phyloP scores from a whole-genome alignment of 2,113 vertebrate genomes.

The Pyxicephalus adspersus region DNA sequence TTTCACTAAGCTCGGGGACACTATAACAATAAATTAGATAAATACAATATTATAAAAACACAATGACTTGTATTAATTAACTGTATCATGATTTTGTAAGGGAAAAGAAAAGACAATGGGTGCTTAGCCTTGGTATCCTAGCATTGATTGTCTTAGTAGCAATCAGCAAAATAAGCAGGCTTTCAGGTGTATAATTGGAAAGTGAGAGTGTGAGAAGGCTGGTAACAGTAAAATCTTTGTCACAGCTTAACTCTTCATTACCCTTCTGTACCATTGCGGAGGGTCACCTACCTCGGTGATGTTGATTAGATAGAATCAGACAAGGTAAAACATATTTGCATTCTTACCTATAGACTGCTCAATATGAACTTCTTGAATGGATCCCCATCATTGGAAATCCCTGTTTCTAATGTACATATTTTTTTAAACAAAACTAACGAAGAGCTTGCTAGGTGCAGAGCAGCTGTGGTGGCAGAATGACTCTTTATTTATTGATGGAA shows the following conservation, averaged over 20 bases:
- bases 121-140: constrained; percentile 24
- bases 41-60: constrained; percentile 58
- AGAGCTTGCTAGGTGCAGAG: constrained; percentile 62
- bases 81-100: background rate
- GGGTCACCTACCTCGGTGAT: too few species aligned
- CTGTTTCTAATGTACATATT: constrained; percentile 35
- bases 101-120: constrained; percentile 3
- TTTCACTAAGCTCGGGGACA: constrained; percentile 53
- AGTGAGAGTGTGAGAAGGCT: too few species aligned
- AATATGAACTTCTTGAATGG: too few species aligned
- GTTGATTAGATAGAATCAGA: too few species aligned
- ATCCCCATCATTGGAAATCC: background rate
- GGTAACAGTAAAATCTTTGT: too few species aligned
- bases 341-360: too few species aligned
- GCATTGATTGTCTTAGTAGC: constrained; percentile 31
- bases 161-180: too few species aligned
- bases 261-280: too few species aligned
- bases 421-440: constrained; percentile 61
- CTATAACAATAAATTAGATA: constrained; percentile 56
- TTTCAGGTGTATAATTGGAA: too few species aligned
- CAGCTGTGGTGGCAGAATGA: constrained; percentile 68
- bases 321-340: too few species aligned
- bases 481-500: constrained; percentile 78
- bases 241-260: too few species aligned
- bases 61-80: background rate